Percentiles rank a stretch among this genome's conserved stretches.
These are phyloP conservation scores for Scrobipalpa costella DNA, from an alignment of 2,888 invertebrate genomes.

Conservation along the genomic window DNA sequence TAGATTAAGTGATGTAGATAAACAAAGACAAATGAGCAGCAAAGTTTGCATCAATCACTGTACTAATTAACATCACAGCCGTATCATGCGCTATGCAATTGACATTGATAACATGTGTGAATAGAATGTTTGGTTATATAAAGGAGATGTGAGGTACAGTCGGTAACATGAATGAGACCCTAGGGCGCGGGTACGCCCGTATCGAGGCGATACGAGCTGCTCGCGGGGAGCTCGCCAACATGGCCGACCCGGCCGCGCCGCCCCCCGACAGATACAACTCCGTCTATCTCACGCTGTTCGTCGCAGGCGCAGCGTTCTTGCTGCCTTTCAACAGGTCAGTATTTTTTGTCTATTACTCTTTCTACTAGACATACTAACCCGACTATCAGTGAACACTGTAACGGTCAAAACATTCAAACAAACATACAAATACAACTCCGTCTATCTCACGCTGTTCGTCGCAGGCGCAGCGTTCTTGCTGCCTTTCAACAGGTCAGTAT, in stretches of 20 bases:
- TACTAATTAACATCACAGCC: neutral
- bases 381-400: too few relatives aligned
- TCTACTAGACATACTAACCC: neutral
- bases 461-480: constrained; percentile 95
- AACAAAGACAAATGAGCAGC: constrained; percentile 6
- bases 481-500: constrained; percentile 92
- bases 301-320: constrained; percentile 94
- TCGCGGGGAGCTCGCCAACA: constrained; percentile 65
- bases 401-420: too few relatives aligned
- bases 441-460: constrained; percentile 88
- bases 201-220: constrained; percentile 81
- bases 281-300: constrained; percentile 87
- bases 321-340: constrained; percentile 94
- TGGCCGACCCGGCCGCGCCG: constrained; percentile 80
- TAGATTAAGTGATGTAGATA: constrained; percentile 37
- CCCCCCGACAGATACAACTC: constrained; percentile 86
- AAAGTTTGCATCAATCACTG: neutral
- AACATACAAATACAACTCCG: constrained; percentile 85
- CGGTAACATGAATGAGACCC: constrained; percentile 82
- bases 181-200: constrained; percentile 85
- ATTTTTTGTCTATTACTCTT: neutral
- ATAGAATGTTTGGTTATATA: constrained; percentile 23
- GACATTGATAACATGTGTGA: neutral
- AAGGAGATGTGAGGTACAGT: constrained; percentile 28
- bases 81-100: constrained; percentile 6